These are phyloP conservation scores for Calameuta pallipes DNA, from an alignment of 2,888 invertebrate species.

Conservation along the genomic window DNA sequence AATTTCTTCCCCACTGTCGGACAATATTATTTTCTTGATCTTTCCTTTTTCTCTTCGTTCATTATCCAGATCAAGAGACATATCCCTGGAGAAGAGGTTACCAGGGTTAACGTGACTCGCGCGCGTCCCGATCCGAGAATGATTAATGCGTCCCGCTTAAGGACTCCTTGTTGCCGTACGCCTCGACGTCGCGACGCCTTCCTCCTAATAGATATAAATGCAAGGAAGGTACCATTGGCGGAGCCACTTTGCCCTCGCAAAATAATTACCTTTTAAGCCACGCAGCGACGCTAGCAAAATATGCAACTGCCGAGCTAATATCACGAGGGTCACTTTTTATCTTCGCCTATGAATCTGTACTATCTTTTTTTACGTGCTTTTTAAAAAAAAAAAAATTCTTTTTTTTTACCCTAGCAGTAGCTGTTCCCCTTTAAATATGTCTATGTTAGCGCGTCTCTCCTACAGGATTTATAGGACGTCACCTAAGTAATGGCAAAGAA, in stretches of 20 bases:
- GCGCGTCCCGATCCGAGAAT: constrained; percentile 27
- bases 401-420: neutral
- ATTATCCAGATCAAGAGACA: neutral
- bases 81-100: no score
- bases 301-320: neutral
- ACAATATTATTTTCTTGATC: neutral
- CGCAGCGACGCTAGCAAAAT: neutral
- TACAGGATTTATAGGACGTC: neutral
- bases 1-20: neutral
- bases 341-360: neutral
- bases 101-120: neutral
- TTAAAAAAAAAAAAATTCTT: neutral
- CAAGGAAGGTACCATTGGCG: constrained; percentile 11
- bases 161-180: constrained; percentile 40
- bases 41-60: neutral
- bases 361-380: no score
- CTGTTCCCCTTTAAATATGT: neutral
- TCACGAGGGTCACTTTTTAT: neutral
- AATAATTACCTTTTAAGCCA: constrained; percentile 41
- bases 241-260: constrained; percentile 21
- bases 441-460: neutral
- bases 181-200: neutral
- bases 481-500: neutral
- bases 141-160: constrained; percentile 43
- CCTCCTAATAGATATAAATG: constrained; percentile 53